Percentiles rank a stretch among this genome's conserved stretches.
These are phyloP conservation scores for Scolopax rusticola DNA, from an alignment of 2,797 vertebrate species.

Conservation along the genomic window DNA sequence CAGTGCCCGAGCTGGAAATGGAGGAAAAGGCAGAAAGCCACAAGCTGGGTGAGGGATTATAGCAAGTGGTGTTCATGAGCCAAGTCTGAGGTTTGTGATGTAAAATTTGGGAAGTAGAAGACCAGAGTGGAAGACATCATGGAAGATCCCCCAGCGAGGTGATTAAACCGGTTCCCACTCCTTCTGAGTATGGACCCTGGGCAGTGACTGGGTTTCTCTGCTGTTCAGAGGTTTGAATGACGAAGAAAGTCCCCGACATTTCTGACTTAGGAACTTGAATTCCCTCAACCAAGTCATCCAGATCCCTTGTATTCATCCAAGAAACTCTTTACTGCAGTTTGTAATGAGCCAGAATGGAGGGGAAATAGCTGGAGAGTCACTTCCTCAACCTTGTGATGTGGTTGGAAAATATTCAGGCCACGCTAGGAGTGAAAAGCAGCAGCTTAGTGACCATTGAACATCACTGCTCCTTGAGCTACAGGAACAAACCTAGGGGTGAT, in stretches of 20 bases:
- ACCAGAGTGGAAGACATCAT: not conserved
- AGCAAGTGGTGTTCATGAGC: not conserved
- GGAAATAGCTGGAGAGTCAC: not conserved
- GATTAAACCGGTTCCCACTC: not conserved
- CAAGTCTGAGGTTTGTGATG: not conserved
- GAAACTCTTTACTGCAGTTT: not conserved
- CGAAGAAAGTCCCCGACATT: not conserved
- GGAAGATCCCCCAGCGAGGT: not conserved
- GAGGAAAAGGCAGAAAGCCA: not conserved
- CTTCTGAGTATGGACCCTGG: not conserved
- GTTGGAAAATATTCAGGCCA: not conserved
- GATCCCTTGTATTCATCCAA: not conserved
- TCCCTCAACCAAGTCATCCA: not conserved
- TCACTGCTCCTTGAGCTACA: not conserved
- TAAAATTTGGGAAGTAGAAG: not conserved
- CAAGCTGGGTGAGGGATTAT: not conserved
- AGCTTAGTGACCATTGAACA: not conserved
- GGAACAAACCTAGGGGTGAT: not conserved
- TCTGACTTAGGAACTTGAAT: not conserved
- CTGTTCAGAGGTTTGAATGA: not conserved
- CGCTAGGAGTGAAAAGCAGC: not conserved
- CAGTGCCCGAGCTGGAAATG: not conserved
- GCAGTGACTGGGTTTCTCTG: not conserved
- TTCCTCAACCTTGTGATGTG: not conserved
- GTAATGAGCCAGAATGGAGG: not conserved